A percentile compares a stretch with the other conserved stretches of the same genome.
These are phyloP conservation scores for Zosterops borbonicus DNA, from an alignment of 2,113 vertebrate genomes.

Conservation along the genomic window DNA sequence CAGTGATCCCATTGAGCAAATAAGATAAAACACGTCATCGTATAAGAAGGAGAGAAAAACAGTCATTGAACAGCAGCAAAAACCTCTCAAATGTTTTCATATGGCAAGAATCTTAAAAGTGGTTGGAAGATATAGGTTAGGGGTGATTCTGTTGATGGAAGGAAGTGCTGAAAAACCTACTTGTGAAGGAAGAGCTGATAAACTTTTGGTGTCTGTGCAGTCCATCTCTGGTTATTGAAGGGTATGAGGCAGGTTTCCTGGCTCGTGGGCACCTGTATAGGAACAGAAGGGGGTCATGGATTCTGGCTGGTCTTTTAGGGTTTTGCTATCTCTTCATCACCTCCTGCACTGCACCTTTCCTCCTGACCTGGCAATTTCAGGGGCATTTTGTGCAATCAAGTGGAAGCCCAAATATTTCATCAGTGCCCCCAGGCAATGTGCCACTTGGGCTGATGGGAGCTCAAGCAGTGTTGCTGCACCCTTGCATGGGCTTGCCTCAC, in stretches of 20 bases:
- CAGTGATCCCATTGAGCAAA: constrained; percentile 25
- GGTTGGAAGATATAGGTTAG: not conserved
- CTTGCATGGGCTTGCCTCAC: not conserved
- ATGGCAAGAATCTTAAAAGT: not conserved
- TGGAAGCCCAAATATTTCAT: not conserved
- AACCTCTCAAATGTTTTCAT: not conserved
- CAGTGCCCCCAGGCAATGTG: not conserved
- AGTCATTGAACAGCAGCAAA: not conserved
- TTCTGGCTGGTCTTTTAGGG: not conserved
- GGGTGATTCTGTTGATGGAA: not conserved
- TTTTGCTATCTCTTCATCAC: not conserved
- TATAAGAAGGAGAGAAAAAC: not conserved
- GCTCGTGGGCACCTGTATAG: rapidly evolving
- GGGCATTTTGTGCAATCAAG: not conserved
- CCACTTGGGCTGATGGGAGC: not conserved
- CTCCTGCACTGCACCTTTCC: not conserved
- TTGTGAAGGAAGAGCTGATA: not conserved
- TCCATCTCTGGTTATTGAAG: not conserved
- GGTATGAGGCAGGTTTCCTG: rapidly evolving
- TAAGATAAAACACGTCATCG: not conserved
- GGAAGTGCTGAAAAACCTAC: not conserved
- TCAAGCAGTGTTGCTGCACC: not conserved
- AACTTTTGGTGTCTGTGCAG: not conserved
- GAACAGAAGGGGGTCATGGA: not conserved
- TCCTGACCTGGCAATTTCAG: not conserved